Evolutionary conservation across 1,140 invertebrate species (phyloP), one percentile per base, ranked within the genome.

Genomic region (Drosophila lacteicornis): DNA sequence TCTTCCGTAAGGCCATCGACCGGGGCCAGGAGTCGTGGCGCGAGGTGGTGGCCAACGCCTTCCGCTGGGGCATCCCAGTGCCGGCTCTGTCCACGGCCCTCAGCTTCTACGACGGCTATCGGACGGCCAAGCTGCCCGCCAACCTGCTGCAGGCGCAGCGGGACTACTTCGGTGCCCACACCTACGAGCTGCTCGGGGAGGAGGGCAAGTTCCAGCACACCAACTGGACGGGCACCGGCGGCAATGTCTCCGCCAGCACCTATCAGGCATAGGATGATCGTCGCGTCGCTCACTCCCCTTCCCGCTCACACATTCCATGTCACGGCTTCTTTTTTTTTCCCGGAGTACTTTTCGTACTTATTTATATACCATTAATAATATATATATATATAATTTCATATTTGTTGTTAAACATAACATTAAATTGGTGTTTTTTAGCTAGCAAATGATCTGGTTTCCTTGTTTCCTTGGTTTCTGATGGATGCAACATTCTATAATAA

Each of bases 101-200:
- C 6, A 96, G 98, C 5, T 99, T 99, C 94, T 99, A 98, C 93
- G 99, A 99, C 93, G 99, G 99, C 3, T 99, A 98, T 92, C 95
- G 98, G 49, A 95, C 95, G 13, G 95, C 93, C 33, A 93, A 95
- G 55, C 93, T 99, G 38, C 98, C 98, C 3, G 98, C 98, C 11
- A 99, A 99, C 93, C 93, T 99, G 25, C 94, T 99, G 65, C 97
- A 98, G 95, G 99, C 99, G 1, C 99, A 99, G 93, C 94, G 99
- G 46, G 99, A 99, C 93, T 99, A 99, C 92, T 99, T 99, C 93
- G 99, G 99, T 1, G 99, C 99, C 1, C 99, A 99, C 93, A 99
- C 99, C 0, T 99, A 99, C 86, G 99, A 99, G 93, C 93, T 99
- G 47, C 92, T 98, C 4, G 94, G 94, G 9, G 94, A 96, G 62